Percentiles rank a stretch among this genome's conserved stretches.
phyloP scores from a whole-genome alignment of 1,140 invertebrate species.

The Araneus ventricosus region DNA sequence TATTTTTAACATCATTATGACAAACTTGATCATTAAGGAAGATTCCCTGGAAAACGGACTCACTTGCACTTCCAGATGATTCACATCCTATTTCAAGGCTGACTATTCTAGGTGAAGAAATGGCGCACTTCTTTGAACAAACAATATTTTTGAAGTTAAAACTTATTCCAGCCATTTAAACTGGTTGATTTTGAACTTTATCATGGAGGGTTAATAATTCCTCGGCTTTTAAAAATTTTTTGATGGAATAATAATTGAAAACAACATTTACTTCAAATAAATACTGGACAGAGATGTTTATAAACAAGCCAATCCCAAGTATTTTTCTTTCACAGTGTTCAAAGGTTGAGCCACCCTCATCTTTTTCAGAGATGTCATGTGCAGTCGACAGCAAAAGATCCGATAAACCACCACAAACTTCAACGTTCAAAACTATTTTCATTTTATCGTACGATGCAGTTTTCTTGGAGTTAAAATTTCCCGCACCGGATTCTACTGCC shows the following conservation, averaged over 20 bases:
- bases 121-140: not conserved
- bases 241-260: not conserved
- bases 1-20: not conserved
- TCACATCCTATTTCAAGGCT: not conserved
- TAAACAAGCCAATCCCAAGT: constrained; percentile 3
- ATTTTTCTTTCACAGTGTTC: not conserved
- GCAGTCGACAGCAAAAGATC: not conserved
- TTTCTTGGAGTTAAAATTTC: not conserved
- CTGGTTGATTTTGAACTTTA: not conserved
- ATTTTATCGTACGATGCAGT: not conserved
- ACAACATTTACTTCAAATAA: not conserved
- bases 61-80: not conserved
- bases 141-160: not conserved
- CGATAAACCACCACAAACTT: not conserved
- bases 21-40: not conserved
- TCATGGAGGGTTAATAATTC: constrained; percentile 36
- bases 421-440: not conserved
- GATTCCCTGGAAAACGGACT: not conserved
- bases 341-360: not conserved
- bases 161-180: not conserved
- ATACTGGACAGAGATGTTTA: constrained; percentile 33
- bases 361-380: not conserved
- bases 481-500: no score
- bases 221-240: not conserved
- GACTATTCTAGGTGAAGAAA: not conserved